Evolutionary conservation across 2,113 vertebrate species (phyloP), one percentile per base, ranked within the genome.

Genomic region (Mastomys coucha): DNA sequence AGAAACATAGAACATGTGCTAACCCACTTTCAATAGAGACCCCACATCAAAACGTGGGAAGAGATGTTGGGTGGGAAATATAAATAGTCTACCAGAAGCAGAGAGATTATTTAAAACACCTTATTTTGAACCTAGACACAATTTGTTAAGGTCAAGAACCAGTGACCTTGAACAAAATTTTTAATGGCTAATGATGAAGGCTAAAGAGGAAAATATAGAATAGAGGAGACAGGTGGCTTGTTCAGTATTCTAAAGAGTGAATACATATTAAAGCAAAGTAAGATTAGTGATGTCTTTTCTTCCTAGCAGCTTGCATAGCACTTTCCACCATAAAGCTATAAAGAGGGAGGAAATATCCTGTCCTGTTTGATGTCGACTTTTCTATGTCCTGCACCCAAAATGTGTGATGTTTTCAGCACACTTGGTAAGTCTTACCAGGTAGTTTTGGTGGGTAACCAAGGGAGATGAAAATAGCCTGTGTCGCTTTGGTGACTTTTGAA

Each of bases 31-130:
- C 16, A 56, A 93, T 95, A 96, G 33, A 0, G 77, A 94, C n/a
- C 78, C 73, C 92, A 97, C 78, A 82, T 91, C 91, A 89, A 93
- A 91, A 95, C 91, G 58, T 86, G 86, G 63, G 91, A 78, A 91
- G 78, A 63, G 39, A 94, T 17, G 69, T 90, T 53, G 33, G 1
- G 10, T 60, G 17, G 0, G 0, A 0, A 22, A 0, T 51, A 36
- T 73, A 94, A 97, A 93, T 94, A 94, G 96, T 95, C 84, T 88
- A 84, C n/a, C 89, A 93, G 93, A 96, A 97, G 60, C n/a, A 51
- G 75, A 88, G 72, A 94, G 56, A 88, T 58, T 94, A 56, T 88
- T 96, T 88, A 91, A 97, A 93, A 97, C 93, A 96, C 78, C 72
- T 94, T 96, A 94, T 92, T 85, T 84, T 75, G 80, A 89, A 28